Conservation (phyloP, 2,797 vertebrate species). For the Hybognathus amarus region DNA sequence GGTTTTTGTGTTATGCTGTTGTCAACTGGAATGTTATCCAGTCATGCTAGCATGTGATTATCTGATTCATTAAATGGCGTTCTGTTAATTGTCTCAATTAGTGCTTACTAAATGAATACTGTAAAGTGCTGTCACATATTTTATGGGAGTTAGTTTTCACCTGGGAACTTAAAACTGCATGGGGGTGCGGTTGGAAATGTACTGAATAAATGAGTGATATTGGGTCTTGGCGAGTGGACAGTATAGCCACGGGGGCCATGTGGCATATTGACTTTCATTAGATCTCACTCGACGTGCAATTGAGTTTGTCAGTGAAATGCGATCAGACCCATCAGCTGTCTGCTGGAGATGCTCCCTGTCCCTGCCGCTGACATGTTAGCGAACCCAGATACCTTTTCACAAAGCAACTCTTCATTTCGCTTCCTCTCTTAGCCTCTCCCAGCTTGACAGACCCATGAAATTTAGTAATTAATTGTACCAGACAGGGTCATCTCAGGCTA, state of each 20-base stretch:
- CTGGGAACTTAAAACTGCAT: conserved; percentile 45
- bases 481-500: conserved; percentile 72
- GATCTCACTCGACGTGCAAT: conserved; percentile 86
- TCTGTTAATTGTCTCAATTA: background rate
- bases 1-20: background rate
- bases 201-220: conserved; percentile 69
- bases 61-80: background rate
- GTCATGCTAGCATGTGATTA: background rate
- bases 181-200: conserved; percentile 60
- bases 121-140: conserved; percentile 14
- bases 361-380: conserved; percentile 72
- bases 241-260: conserved; percentile 65
- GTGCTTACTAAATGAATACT: background rate
- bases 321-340: conserved; percentile 88
- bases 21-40: background rate
- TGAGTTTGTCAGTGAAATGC: conserved; percentile 91
- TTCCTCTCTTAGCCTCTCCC: conserved; percentile 25
- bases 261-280: conserved; percentile 90
- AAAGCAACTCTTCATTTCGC: conserved; percentile 65
- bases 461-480: conserved; percentile 72
- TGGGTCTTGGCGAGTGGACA: conserved; percentile 58
- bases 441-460: conserved; percentile 73
- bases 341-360: conserved; percentile 77
- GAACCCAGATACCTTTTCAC: conserved; percentile 80
- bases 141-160: conserved; percentile 45